Base-by-base conservation (phyloP, 1,140 invertebrate genomes). In the Uloborus diversus region DNA sequence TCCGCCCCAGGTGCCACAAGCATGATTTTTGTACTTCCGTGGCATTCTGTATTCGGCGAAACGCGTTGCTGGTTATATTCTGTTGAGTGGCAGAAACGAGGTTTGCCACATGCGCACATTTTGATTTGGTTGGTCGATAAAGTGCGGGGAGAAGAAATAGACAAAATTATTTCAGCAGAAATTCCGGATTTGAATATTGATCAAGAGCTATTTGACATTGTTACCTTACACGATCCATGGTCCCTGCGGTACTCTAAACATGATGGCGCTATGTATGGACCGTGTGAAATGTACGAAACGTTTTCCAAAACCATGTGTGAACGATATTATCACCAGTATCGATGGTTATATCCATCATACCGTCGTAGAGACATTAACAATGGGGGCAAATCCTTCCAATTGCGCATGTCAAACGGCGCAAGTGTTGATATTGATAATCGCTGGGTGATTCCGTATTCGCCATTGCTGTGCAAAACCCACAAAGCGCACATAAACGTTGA, bases 111-210 rank as follows among this genome's bases (percentile, higher is more conserved):
- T 83, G 69, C 64, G 4, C 88, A 88, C 79, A 84, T 87, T 59
- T 68, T 88, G 5, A 27, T 88, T 9, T 71, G 73, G 64, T 17
- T 61, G 28, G 37, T 73, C 7, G 11, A 75, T 37, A 62, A 59
- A 25, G 4, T 75, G 14, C 35, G 14, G 42, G 56, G 32, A 30
- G 27, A 75, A 9, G 2, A 64, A 64, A 76, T 49, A 47, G 42
- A 76, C 51, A 5, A 76, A 37, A 64, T 65, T n/a, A 76, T 65
- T 7, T 76, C 73, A 4, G 73, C 59, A 30, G 93, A 17, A 94
- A 93, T 85, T 93, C 89, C 37, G 94, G 87, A 87, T 94, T 93
- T 56, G 93, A 94, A 85, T 94, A 94, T 81, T 94, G 88, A 88
- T 94, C 64, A 17, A 14, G 37, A 37, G 5, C 49, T 81, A 5